Conservation (phyloP, 2,888 invertebrate genomes). For the Portevinia maculata region DNA sequence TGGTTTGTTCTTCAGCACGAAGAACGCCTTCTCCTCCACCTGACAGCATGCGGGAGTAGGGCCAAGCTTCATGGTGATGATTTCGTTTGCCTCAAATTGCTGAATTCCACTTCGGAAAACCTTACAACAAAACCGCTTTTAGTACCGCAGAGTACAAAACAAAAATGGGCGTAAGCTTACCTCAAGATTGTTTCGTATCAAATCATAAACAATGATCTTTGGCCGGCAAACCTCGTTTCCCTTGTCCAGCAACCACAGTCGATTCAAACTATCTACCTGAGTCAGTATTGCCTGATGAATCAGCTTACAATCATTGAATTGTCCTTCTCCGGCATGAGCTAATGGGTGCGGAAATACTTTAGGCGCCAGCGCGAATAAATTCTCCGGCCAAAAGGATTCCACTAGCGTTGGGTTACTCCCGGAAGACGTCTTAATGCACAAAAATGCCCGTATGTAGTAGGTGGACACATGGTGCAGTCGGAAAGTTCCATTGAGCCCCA, state of each 20-base stretch:
- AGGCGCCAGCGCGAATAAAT: slow-evolving; percentile 77
- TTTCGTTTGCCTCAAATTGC: slow-evolving; percentile 36
- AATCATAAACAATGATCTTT: slow-evolving; percentile 80
- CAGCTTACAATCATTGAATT: slow-evolving; percentile 76
- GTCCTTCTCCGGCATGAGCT: slow-evolving; percentile 30
- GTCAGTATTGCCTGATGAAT: slow-evolving; percentile 80
- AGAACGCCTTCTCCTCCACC: slow-evolving; percentile 79
- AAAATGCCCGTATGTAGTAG: slow-evolving; percentile 79
- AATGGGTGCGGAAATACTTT: slow-evolving; percentile 76
- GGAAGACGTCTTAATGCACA: slow-evolving; percentile 77
- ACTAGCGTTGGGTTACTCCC: slow-evolving; percentile 78
- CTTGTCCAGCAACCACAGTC: slow-evolving; percentile 80
- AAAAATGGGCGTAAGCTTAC: slow-evolving; percentile 56
- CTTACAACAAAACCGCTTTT: slow-evolving; percentile 29
- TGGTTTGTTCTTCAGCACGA: slow-evolving; percentile 76
- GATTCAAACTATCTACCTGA: slow-evolving; percentile 79
- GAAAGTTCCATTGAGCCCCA: slow-evolving; percentile 79
- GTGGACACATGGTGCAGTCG: slow-evolving; percentile 79
- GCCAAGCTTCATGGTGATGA: slow-evolving; percentile 61
- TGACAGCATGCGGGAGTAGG: slow-evolving; percentile 76
- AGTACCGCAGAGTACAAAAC: background rate
- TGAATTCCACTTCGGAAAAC: slow-evolving; percentile 56
- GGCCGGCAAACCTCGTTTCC: slow-evolving; percentile 75
- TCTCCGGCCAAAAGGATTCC: slow-evolving; percentile 79
- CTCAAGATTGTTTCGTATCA: slow-evolving; percentile 79